Evolutionary conservation across 2,797 vertebrate genomes (phyloP).

Genomic region (Chromobotia macracanthus): DNA sequence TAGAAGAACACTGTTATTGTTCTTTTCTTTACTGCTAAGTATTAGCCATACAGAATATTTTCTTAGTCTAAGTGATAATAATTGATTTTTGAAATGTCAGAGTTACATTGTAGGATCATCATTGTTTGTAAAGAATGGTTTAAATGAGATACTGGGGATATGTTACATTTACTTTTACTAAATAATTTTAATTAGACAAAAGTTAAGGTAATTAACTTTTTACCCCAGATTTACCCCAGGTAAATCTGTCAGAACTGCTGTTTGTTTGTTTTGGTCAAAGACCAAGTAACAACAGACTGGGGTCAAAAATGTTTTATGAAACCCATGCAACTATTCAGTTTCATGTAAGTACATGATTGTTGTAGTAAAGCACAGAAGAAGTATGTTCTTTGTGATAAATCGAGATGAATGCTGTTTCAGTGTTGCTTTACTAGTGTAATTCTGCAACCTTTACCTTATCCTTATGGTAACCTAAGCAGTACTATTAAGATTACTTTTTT

Average conservation of each 20-base stretch:
- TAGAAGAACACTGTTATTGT: conserved; percentile 62
- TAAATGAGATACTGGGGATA: background rate
- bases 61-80: background rate
- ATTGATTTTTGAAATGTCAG: background rate
- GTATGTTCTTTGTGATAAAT: background rate
- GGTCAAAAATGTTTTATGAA: too few relatives aligned
- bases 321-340: background rate
- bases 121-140: background rate
- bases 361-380: background rate
- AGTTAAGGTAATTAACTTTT: background rate
- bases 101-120: background rate
- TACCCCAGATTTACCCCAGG: too few relatives aligned
- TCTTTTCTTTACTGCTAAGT: conserved; percentile 1
- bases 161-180: background rate
- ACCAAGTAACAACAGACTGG: background rate
- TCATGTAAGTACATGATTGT: background rate
- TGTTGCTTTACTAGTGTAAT: background rate
- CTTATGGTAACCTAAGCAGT: background rate
- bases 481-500: too few relatives aligned
- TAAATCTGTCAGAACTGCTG: too few relatives aligned
- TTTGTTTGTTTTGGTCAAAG: too few relatives aligned
- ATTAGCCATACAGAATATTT: background rate
- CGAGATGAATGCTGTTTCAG: background rate
- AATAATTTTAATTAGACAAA: background rate
- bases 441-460: background rate